These are phyloP conservation scores for Epizoanthus rinbou DNA, from an alignment of 92 coral and sea anemone species.

Conservation along the genomic window DNA sequence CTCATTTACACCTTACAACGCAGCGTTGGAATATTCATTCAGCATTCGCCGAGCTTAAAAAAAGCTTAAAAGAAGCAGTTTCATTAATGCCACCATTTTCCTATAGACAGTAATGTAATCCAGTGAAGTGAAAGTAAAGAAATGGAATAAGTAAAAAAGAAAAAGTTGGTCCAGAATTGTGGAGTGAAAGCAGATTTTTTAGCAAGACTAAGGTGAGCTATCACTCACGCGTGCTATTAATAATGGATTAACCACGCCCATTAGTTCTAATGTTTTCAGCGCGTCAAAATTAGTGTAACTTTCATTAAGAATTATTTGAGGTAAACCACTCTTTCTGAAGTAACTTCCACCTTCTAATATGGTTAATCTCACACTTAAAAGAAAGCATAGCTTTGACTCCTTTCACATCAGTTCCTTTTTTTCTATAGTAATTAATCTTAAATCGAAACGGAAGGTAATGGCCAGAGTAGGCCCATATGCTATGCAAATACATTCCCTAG, in stretches of 20 bases:
- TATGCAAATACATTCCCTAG: constrained; percentile 61
- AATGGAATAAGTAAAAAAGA: not conserved
- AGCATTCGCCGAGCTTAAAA: not conserved
- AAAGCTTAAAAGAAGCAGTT: too few relatives aligned
- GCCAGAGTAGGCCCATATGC: constrained; percentile 42
- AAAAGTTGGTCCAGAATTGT: too few relatives aligned
- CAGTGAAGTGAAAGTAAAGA: not conserved
- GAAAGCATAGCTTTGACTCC: constrained; percentile 5
- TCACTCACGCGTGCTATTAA: constrained; percentile 26
- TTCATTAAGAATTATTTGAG: constrained; percentile 39
- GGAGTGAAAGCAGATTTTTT: not conserved
- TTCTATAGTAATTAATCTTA: constrained; percentile 26
- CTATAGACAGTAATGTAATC: not conserved
- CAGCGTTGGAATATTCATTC: not conserved
- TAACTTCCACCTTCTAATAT: constrained; percentile 6
- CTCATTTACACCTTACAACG: constrained; percentile 39
- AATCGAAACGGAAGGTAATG: constrained; percentile 5
- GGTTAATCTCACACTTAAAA: constrained; percentile 22
- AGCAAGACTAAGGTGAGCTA: not conserved
- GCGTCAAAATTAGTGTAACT: constrained; percentile 42
- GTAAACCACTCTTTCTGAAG: constrained; percentile 7
- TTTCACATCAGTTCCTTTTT: constrained; percentile 25
- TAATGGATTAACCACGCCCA: constrained; percentile 1
- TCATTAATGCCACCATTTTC: not conserved
- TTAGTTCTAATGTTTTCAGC: constrained; percentile 17